A percentile compares a stretch with the other conserved stretches of the same genome.
Conservation (phyloP, 2,888 invertebrate genomes). For the Drosophila tanythrix region DNA sequence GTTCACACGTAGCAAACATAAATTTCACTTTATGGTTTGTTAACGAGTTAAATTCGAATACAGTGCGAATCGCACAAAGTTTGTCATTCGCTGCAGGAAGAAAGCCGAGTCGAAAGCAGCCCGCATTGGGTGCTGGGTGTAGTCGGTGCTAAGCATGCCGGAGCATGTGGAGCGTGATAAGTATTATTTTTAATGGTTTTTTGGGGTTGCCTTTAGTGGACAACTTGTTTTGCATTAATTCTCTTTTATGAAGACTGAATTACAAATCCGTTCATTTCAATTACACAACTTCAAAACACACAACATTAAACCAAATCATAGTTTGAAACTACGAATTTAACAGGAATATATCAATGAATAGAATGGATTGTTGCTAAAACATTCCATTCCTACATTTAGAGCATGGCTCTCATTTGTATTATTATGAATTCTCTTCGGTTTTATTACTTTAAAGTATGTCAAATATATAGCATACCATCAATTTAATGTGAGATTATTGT, state of each 20-base stretch:
- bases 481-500: background rate
- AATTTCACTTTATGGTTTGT: conserved; percentile 77
- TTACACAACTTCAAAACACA: conserved; percentile 2
- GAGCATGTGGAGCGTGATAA: conserved; percentile 70
- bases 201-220: conserved; percentile 35
- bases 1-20: conserved; percentile 73
- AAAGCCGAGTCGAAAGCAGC: conserved; percentile 17
- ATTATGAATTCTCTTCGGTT: background rate
- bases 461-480: background rate
- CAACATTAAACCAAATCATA: background rate
- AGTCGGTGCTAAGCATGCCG: conserved; percentile 52
- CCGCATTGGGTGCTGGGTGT: background rate
- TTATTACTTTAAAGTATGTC: background rate
- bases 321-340: background rate
- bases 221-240: conserved; percentile 39
- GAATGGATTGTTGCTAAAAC: background rate
- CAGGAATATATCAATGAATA: background rate
- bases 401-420: background rate
- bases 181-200: conserved; percentile 73
- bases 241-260: conserved; percentile 19
- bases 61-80: conserved; percentile 68
- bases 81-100: conserved; percentile 66
- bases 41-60: conserved; percentile 78
- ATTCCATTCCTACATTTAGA: background rate
- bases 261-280: conserved; percentile 14